These are phyloP conservation scores for Capreolus pygargus DNA, from an alignment of 2,113 vertebrate genomes.

Conservation along the genomic window DNA sequence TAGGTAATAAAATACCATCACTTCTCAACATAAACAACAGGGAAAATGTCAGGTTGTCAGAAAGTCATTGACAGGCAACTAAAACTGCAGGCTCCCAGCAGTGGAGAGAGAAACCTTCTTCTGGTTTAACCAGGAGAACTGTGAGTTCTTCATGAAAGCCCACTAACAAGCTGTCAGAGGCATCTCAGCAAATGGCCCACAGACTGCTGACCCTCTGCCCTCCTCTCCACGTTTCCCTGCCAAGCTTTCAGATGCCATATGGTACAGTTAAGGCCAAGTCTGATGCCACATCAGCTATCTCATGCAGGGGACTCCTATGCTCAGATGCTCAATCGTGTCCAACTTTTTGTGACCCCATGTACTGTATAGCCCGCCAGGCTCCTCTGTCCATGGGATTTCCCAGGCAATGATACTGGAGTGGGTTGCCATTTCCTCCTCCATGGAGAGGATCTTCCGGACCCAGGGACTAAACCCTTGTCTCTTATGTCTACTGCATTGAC, in stretches of 20 bases:
- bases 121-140: neutral
- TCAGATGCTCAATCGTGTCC: neutral
- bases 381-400: neutral
- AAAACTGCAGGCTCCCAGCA: neutral
- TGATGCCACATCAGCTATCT: neutral
- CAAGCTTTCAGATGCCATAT: neutral
- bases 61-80: neutral
- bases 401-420: neutral
- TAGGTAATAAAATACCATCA: neutral
- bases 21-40: neutral
- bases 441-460: neutral
- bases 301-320: neutral
- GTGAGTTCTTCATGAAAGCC: neutral
- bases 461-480: neutral
- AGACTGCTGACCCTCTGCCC: neutral
- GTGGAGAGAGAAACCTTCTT: neutral
- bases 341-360: neutral
- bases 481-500: neutral
- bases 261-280: neutral
- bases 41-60: neutral
- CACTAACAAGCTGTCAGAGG: neutral
- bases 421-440: neutral
- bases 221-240: neutral
- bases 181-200: neutral
- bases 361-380: accelerated